These are phyloP conservation scores for Dendrolimus punctatus DNA, from an alignment of 1,140 invertebrate species.

Conservation along the genomic window DNA sequence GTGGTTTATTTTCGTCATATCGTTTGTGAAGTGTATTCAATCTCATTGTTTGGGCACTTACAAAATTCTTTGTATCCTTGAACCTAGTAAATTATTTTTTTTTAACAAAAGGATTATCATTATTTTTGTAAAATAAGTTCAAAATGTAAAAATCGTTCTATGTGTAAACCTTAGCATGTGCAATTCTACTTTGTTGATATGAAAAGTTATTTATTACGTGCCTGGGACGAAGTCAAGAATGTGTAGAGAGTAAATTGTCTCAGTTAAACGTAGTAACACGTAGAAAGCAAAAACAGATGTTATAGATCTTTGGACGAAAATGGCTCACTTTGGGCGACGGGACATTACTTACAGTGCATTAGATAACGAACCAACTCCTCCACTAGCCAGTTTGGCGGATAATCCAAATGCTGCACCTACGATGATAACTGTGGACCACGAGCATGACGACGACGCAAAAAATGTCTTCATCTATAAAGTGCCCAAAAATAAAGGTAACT, in stretches of 20 bases:
- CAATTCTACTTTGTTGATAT: slow-evolving; percentile 28
- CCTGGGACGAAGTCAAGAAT: slow-evolving; percentile 59
- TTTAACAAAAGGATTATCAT: slow-evolving; percentile 8
- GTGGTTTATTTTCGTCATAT: slow-evolving; percentile 66
- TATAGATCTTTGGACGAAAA: slow-evolving; percentile 16
- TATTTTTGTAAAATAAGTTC: slow-evolving; percentile 9
- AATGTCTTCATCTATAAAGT: slow-evolving; percentile 65
- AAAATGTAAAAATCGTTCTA: slow-evolving; percentile 13
- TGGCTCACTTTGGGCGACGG: slow-evolving; percentile 52
- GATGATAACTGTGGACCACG: slow-evolving; percentile 50
- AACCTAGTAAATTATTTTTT: slow-evolving; percentile 27
- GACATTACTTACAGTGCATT: slow-evolving; percentile 56
- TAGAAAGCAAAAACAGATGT: slow-evolving; percentile 31
- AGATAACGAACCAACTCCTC: slow-evolving; percentile 52
- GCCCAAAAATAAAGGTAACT: slow-evolving; percentile 57
- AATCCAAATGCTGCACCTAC: slow-evolving; percentile 40
- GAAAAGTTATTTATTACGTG: slow-evolving; percentile 35
- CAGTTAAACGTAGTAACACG: slow-evolving; percentile 36
- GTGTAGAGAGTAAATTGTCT: slow-evolving; percentile 43
- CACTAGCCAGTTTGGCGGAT: slow-evolving; percentile 36
- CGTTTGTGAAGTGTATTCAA: slow-evolving; percentile 46
- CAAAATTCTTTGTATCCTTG: slow-evolving; percentile 59
- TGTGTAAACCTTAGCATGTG: slow-evolving; percentile 35
- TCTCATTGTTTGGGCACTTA: slow-evolving; percentile 30
- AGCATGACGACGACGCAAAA: slow-evolving; percentile 47